Evolutionary conservation across 2,888 invertebrate genomes (phyloP).

Genomic region (Cheilosia pagana): DNA sequence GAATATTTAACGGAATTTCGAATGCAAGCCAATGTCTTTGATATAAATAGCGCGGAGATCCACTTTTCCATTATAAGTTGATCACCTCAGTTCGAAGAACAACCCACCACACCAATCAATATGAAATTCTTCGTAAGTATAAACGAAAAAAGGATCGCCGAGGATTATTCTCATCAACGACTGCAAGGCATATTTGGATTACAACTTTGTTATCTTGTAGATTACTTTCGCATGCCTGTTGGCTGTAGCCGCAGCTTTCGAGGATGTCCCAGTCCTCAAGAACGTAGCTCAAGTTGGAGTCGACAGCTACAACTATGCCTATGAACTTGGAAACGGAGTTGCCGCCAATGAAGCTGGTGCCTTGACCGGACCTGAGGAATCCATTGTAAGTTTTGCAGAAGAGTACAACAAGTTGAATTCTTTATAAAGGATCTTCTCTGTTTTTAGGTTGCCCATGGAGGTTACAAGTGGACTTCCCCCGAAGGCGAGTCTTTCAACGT

Average conservation of each 20-base stretch:
- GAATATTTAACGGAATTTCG: neutral
- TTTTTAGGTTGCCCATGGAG: constrained; percentile 85
- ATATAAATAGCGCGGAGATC: constrained; percentile 19
- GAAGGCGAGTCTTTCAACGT: constrained; percentile 86
- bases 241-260: constrained; percentile 77
- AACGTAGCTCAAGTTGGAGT: constrained; percentile 78
- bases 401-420: neutral
- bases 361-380: constrained; percentile 64
- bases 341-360: constrained; percentile 76
- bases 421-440: neutral
- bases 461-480: constrained; percentile 86
- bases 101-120: constrained; percentile 8
- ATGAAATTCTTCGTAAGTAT: constrained; percentile 30
- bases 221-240: constrained; percentile 77
- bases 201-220: neutral
- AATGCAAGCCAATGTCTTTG: neutral
- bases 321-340: constrained; percentile 78
- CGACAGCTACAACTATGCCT: constrained; percentile 77
- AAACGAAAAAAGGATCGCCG: neutral
- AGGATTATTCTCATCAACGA: neutral
- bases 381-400: constrained; percentile 60
- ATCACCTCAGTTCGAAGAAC: constrained; percentile 63
- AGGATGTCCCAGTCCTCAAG: constrained; percentile 77
- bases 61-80: constrained; percentile 8
- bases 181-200: neutral